A percentile compares a stretch with the other conserved stretches of the same genome.
Conservation (phyloP, 53 echinoderm and acorn worm species). For the Holothuria leucospilota region DNA sequence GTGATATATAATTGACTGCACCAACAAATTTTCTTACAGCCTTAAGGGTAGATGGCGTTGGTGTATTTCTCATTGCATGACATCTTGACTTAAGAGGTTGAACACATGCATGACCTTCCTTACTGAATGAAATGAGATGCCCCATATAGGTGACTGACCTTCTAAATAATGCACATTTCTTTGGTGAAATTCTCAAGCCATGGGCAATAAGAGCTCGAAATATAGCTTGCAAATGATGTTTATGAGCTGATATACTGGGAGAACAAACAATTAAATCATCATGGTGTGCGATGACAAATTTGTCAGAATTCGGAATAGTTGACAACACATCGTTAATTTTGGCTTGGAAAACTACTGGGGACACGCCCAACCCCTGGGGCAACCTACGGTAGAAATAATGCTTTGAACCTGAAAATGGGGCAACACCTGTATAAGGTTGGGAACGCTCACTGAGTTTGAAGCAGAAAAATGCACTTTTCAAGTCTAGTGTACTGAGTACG, state of each 20-base stretch:
- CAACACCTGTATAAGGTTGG: slow-evolving; percentile 49
- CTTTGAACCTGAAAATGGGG: slow-evolving; percentile 65
- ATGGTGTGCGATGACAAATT: slow-evolving; percentile 30
- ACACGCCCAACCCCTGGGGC: no score
- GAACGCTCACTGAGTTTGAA: no score
- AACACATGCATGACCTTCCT: slow-evolving; percentile 22
- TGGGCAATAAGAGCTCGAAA: background rate
- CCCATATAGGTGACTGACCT: slow-evolving; percentile 36
- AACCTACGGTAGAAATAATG: slow-evolving; percentile 64
- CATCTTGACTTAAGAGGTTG: slow-evolving; percentile 13
- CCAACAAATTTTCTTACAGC: slow-evolving; percentile 42
- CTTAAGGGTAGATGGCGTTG: background rate
- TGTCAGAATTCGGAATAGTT: background rate
- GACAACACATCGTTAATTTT: slow-evolving; percentile 20
- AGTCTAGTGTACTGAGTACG: no score
- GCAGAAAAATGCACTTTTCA: no score
- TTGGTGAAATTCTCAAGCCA: slow-evolving; percentile 15
- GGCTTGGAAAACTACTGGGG: no score
- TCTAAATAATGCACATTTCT: slow-evolving; percentile 47
- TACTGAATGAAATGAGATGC: slow-evolving; percentile 13
- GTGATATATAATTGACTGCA: slow-evolving; percentile 28
- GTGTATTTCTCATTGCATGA: background rate
- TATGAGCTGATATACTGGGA: background rate
- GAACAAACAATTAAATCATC: slow-evolving; percentile 36
- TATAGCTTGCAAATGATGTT: slow-evolving; percentile 2